These are phyloP conservation scores for Paracanthobrama guichenoti DNA, from an alignment of 2,113 vertebrate genomes.

Conservation along the genomic window DNA sequence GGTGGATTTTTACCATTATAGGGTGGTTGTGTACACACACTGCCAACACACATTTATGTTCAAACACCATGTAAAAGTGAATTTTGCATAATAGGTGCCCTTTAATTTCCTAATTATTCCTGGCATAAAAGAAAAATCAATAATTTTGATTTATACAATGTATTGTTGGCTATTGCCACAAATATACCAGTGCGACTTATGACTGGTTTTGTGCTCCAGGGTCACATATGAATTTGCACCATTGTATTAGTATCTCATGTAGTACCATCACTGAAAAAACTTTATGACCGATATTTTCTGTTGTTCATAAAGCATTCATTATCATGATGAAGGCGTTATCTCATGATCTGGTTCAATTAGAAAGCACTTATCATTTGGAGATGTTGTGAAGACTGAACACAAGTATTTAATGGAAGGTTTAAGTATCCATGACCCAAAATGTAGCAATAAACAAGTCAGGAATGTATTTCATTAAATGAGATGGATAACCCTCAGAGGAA, in stretches of 20 bases:
- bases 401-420: constrained; percentile 14
- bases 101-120: too few relatives aligned
- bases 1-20: too few relatives aligned
- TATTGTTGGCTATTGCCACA: too few relatives aligned
- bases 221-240: background rate
- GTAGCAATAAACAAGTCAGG: constrained; percentile 11
- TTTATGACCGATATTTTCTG: background rate
- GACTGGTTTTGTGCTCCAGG: too few relatives aligned
- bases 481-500: background rate
- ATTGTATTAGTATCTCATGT: background rate
- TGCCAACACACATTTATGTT: too few relatives aligned
- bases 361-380: constrained; percentile 19
- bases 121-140: too few relatives aligned
- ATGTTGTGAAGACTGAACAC: constrained; percentile 10
- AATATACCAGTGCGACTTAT: too few relatives aligned
- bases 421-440: constrained; percentile 28
- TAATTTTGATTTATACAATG: too few relatives aligned
- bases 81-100: too few relatives aligned
- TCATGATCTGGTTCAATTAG: constrained; percentile 11
- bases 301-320: constrained; percentile 15
- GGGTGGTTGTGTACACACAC: too few relatives aligned
- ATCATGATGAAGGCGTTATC: background rate
- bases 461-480: constrained; percentile 18
- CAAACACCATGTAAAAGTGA: too few relatives aligned
- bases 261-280: background rate